A percentile compares a stretch with the other conserved stretches of the same genome.
phyloP scores from a whole-genome alignment of 2,113 vertebrate species.

The Toxostoma redivivum region DNA sequence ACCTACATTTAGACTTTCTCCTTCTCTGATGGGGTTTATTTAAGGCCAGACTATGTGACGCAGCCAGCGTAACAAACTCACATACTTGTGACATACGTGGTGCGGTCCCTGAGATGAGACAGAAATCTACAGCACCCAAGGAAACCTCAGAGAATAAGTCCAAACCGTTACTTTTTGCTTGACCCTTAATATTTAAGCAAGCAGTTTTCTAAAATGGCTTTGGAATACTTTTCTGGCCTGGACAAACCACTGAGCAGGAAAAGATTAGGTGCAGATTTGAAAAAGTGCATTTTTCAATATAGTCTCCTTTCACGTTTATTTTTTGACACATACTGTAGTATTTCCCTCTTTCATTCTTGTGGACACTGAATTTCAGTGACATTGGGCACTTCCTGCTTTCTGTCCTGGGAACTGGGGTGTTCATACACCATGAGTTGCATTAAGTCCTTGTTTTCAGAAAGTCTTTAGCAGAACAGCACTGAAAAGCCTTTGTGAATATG shows the following conservation, averaged over 20 bases:
- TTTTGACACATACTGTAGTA: not conserved
- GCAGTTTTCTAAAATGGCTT: not conserved
- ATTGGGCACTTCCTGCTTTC: not conserved
- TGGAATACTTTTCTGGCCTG: not conserved
- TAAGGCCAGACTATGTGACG: not conserved
- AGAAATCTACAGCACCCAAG: not conserved
- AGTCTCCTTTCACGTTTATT: not conserved
- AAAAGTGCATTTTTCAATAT: not conserved
- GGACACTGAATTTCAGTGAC: not conserved
- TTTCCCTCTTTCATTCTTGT: not conserved
- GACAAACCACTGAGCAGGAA: not conserved
- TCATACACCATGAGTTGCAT: not conserved
- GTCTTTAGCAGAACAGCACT: not conserved
- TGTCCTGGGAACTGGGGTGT: not conserved
- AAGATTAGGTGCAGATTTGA: not conserved
- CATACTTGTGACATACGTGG: accelerated
- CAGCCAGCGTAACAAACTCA: not conserved
- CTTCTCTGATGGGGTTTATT: not conserved
- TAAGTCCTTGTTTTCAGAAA: not conserved
- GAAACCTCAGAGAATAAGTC: not conserved
- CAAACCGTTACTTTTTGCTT: not conserved
- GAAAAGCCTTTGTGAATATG: not conserved
- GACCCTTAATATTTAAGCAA: not conserved
- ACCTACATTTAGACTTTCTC: not conserved
- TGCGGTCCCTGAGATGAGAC: not conserved